Conservation (phyloP, 2,797 vertebrate genomes). For the Acanthurus tractus region DNA sequence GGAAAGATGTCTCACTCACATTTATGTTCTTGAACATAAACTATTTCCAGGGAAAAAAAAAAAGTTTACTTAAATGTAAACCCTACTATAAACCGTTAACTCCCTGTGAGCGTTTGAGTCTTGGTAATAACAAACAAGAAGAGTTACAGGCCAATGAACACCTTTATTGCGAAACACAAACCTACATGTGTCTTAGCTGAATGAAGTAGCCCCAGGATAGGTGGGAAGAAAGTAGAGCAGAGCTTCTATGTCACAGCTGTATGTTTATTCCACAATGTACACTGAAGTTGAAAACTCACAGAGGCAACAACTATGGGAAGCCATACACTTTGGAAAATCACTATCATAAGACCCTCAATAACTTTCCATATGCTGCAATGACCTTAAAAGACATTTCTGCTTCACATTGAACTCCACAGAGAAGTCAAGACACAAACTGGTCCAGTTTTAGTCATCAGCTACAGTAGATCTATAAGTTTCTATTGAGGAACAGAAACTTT, state of each 20-base stretch:
- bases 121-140: conserved; percentile 24
- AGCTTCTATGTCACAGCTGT: not conserved
- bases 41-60: conserved; percentile 1
- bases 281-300: not conserved
- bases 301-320: not conserved
- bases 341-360: too few relatives aligned
- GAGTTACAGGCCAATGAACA: conserved; percentile 41
- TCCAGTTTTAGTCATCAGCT: conserved; percentile 6
- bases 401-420: not conserved
- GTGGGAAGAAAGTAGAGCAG: conserved; percentile 34
- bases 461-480: not conserved
- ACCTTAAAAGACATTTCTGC: not conserved
- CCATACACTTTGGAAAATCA: not conserved
- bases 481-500: not conserved
- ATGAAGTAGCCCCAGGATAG: conserved; percentile 25
- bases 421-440: conserved; percentile 22
- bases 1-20: conserved; percentile 25
- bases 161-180: conserved; percentile 51
- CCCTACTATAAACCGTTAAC: conserved; percentile 9
- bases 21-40: conserved; percentile 10
- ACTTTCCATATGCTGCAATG: not conserved
- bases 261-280: not conserved
- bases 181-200: conserved; percentile 29
- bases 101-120: not conserved
- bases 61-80: conserved; percentile 17